A percentile compares a stretch with the other conserved stretches of the same genome.
These are phyloP conservation scores for Parapristionchus giblindavisi DNA, from an alignment of 2,888 invertebrate genomes.

Conservation along the genomic window DNA sequence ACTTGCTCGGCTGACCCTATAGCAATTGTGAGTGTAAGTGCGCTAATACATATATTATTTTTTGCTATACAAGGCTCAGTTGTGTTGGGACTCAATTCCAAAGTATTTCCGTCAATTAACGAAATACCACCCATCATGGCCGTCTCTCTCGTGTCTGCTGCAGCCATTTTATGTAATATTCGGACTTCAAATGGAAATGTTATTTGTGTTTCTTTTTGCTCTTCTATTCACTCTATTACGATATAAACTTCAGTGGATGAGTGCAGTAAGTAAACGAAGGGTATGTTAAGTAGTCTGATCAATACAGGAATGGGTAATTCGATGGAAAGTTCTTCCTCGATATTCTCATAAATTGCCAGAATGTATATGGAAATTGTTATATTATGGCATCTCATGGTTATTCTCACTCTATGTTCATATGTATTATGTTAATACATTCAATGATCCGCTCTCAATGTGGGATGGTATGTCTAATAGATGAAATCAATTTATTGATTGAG, in stretches of 20 bases:
- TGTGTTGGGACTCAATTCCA: constrained; percentile 19
- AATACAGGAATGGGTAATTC: constrained; percentile 12
- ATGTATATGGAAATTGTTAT: constrained; percentile 71
- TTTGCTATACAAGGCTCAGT: neutral
- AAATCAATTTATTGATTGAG: neutral
- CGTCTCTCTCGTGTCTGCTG: neutral
- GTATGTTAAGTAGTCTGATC: neutral
- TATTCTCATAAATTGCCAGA: constrained; percentile 70
- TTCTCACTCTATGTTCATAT: constrained; percentile 69
- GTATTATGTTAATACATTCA: constrained; percentile 66
- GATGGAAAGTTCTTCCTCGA: neutral
- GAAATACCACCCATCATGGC: neutral
- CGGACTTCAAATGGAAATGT: neutral
- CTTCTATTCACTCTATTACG: constrained; percentile 24
- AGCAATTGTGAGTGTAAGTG: neutral
- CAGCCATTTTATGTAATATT: constrained; percentile 3
- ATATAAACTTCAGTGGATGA: constrained; percentile 2
- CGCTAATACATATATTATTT: neutral
- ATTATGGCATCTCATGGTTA: constrained; percentile 70
- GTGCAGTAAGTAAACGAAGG: neutral
- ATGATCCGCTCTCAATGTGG: constrained; percentile 70
- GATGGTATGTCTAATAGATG: constrained; percentile 43
- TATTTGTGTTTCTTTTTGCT: constrained; percentile 6
- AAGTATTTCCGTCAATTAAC: neutral
- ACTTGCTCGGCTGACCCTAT: neutral